phyloP scores from a whole-genome alignment of 2,797 vertebrate genomes.

The Mustela erminea region DNA sequence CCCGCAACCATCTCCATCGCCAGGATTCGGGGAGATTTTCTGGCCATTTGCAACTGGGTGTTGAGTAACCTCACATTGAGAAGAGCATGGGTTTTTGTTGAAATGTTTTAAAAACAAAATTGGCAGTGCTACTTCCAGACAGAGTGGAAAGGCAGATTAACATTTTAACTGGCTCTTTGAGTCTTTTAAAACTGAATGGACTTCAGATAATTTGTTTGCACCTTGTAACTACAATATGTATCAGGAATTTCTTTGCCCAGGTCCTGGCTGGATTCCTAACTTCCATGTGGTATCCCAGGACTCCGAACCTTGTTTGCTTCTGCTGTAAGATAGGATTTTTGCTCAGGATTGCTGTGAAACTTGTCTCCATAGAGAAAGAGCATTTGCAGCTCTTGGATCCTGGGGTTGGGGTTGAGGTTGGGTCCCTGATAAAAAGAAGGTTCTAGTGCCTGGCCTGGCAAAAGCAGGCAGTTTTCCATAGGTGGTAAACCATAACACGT shows the following conservation, averaged over 20 bases:
- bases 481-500: background rate
- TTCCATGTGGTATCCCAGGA: background rate
- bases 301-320: background rate
- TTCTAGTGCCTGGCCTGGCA: background rate
- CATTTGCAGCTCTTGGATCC: background rate
- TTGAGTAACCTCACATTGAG: constrained; percentile 52
- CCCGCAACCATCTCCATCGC: background rate
- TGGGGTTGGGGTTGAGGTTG: background rate
- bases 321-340: background rate
- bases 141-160: constrained; percentile 40
- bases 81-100: constrained; percentile 40
- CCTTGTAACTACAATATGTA: background rate
- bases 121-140: background rate
- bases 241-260: constrained; percentile 2
- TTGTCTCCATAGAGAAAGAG: background rate
- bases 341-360: background rate
- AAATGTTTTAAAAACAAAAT: constrained; percentile 45
- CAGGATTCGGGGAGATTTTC: constrained; percentile 44
- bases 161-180: background rate
- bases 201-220: constrained; percentile 55
- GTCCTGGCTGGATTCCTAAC: background rate
- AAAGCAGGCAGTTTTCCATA: background rate
- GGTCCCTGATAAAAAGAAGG: background rate
- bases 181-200: constrained; percentile 22
- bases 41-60: constrained; percentile 44